Percentiles rank a stretch among this genome's conserved stretches.
These are phyloP conservation scores for Synergus itoensis DNA, from an alignment of 2,888 invertebrate genomes.

Conservation along the genomic window DNA sequence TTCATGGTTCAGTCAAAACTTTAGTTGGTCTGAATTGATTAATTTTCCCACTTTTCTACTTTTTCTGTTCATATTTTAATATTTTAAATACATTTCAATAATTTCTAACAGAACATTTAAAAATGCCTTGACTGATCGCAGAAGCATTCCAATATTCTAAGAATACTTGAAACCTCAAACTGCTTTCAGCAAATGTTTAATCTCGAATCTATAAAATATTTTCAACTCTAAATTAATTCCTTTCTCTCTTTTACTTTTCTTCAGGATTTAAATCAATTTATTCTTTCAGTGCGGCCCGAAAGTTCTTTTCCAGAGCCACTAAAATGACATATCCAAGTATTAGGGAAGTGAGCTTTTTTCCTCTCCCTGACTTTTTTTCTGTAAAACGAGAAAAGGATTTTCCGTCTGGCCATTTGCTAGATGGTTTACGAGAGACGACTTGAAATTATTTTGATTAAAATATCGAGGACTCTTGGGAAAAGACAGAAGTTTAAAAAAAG, in stretches of 20 bases:
- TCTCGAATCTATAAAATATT: too few species aligned
- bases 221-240: not conserved
- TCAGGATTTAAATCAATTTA: not conserved
- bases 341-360: not conserved
- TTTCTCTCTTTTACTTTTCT: not conserved
- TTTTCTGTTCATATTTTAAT: not conserved
- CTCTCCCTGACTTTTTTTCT: not conserved
- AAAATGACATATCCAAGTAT: not conserved
- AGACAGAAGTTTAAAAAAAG: not conserved
- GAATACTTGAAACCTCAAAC: not conserved
- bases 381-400: not conserved
- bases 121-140: too few species aligned
- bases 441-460: conserved; percentile 18
- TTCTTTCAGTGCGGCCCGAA: not conserved
- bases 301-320: not conserved
- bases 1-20: conserved; percentile 47
- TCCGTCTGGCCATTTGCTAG: not conserved
- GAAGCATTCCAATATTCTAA: not conserved
- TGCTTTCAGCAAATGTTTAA: too few species aligned
- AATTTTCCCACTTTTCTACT: too few species aligned
- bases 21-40: too few species aligned
- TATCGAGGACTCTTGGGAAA: not conserved
- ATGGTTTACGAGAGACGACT: not conserved
- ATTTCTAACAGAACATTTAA: too few species aligned
- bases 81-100: too few species aligned